Evolutionary conservation across 2,797 vertebrate species (phyloP).

Genomic region (Bryconaethiops microstoma): DNA sequence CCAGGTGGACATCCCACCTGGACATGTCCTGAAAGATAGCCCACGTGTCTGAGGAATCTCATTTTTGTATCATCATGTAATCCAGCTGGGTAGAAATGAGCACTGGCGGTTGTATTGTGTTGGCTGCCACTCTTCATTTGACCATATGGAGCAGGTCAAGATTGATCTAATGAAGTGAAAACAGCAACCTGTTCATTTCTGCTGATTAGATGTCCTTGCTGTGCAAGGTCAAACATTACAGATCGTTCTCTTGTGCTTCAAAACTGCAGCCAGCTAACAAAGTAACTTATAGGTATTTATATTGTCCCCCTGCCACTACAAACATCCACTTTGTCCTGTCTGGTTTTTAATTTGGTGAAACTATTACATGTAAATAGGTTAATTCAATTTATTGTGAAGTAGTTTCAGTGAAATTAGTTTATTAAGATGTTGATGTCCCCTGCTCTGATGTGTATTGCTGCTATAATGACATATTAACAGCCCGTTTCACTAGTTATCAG

Average conservation of each 20-base stretch:
- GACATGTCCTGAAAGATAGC: too few species aligned
- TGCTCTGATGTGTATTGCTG: slow-evolving; percentile 70
- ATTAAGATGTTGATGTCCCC: neutral
- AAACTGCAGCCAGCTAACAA: neutral
- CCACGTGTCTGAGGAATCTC: too few species aligned
- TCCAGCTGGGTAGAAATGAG: neutral
- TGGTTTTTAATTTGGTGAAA: neutral
- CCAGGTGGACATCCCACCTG: too few species aligned
- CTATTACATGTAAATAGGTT: slow-evolving; percentile 6
- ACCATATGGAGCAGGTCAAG: neutral
- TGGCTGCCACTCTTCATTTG: neutral
- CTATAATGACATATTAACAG: slow-evolving; percentile 76
- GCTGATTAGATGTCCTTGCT: neutral
- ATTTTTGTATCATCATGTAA: neutral
- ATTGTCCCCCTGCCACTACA: neutral
- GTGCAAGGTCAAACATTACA: neutral
- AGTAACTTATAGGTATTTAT: neutral
- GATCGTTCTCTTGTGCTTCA: neutral
- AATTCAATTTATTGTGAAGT: slow-evolving; percentile 5
- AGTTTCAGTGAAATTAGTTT: slow-evolving; percentile 8
- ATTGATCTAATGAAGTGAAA: neutral
- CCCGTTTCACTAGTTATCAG: slow-evolving; percentile 60
- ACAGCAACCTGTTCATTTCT: neutral
- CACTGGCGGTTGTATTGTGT: neutral
- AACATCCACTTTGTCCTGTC: neutral